Conservation (phyloP, 2,113 vertebrate genomes). For the Stigmatopora nigra region DNA sequence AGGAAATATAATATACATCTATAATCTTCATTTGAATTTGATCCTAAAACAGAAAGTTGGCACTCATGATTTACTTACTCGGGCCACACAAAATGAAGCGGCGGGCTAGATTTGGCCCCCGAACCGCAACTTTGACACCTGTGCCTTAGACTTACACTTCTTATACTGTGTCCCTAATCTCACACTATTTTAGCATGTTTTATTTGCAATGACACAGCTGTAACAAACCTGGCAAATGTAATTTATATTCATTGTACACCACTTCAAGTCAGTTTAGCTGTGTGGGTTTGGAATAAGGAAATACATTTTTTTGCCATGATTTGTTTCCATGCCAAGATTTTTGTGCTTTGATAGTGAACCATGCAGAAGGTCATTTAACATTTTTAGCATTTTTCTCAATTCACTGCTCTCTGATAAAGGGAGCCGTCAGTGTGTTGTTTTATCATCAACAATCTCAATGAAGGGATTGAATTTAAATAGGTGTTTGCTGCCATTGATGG, state of each 20-base stretch:
- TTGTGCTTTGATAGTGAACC: slow-evolving; percentile 46
- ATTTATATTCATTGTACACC: too few species aligned
- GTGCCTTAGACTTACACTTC: slow-evolving; percentile 10
- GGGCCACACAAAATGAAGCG: too few species aligned
- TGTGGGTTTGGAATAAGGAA: slow-evolving; percentile 11
- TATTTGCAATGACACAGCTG: neutral
- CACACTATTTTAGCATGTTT: slow-evolving; percentile 3
- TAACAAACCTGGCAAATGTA: slow-evolving; percentile 35
- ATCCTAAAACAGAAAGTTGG: too few species aligned
- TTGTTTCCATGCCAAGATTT: slow-evolving; percentile 19
- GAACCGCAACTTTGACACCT: too few species aligned
- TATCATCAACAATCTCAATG: neutral
- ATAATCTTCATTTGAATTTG: too few species aligned
- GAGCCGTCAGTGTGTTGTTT: slow-evolving; percentile 3
- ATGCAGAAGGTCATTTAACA: slow-evolving; percentile 19
- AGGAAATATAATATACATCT: too few species aligned
- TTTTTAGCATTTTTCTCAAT: slow-evolving; percentile 41
- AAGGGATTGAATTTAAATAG: neutral
- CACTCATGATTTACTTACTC: too few species aligned
- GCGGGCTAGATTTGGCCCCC: too few species aligned
- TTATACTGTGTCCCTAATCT: slow-evolving; percentile 15
- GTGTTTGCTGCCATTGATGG: too few species aligned
- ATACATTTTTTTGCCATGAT: neutral
- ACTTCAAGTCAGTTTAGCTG: too few species aligned
- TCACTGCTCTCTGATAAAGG: slow-evolving; percentile 17